These are phyloP conservation scores for Salvelinus fontinalis DNA, from an alignment of 2,113 vertebrate species.

Conservation along the genomic window DNA sequence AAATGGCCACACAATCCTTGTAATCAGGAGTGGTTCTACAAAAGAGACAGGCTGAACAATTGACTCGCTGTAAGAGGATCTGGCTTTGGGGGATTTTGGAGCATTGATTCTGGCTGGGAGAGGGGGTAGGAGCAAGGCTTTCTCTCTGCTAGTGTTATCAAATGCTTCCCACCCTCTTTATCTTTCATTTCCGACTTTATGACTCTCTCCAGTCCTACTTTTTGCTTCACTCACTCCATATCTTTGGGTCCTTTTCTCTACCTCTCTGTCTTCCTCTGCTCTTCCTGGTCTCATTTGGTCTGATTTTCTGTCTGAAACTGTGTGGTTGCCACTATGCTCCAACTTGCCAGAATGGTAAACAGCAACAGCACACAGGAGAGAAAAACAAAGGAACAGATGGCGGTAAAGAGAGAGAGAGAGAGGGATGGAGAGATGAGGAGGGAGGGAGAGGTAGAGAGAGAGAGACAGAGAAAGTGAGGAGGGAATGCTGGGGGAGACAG, in stretches of 20 bases:
- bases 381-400: conserved; percentile 58
- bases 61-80: conserved; percentile 79
- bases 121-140: conserved; percentile 44
- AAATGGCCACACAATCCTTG: conserved; percentile 83
- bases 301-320: conserved; percentile 15
- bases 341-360: conserved; percentile 17
- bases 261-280: not conserved
- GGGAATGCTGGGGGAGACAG: not conserved
- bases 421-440: not conserved
- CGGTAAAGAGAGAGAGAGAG: conserved; percentile 23
- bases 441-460: not conserved
- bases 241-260: not conserved
- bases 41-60: conserved; percentile 84
- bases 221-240: not conserved
- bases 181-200: not conserved
- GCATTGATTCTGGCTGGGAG: conserved; percentile 76
- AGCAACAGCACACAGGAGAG: conserved; percentile 35
- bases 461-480: not conserved
- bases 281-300: conserved; percentile 12
- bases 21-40: conserved; percentile 85
- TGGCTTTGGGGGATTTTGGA: conserved; percentile 69
- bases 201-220: conserved; percentile 21
- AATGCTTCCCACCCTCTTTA: conserved; percentile 10
- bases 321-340: conserved; percentile 24
- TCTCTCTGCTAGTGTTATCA: too few relatives aligned